Conservation (phyloP, 1,140 invertebrate species). For the Globodera rostochiensis region DNA sequence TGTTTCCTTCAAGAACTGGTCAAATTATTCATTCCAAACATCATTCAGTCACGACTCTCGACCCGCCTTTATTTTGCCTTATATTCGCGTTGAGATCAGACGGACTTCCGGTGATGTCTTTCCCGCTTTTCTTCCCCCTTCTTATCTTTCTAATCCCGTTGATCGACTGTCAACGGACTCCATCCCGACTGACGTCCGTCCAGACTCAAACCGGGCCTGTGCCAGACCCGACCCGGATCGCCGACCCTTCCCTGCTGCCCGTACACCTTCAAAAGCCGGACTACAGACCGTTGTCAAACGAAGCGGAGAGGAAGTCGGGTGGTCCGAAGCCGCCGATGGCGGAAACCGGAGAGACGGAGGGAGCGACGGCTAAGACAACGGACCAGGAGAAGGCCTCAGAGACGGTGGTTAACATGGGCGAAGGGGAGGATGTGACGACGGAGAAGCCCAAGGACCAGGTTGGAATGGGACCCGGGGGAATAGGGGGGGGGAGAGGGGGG, state of each 20-base stretch:
- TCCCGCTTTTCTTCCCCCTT: not conserved
- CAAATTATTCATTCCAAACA: not conserved
- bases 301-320: not conserved
- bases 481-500: not conserved
- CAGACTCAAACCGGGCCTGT: not conserved
- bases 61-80: not conserved
- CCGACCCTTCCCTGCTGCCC: slow-evolving; percentile 30
- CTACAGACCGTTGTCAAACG: slow-evolving; percentile 26
- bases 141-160: not conserved
- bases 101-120: not conserved
- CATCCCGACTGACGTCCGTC: too few species aligned
- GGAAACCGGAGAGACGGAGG: not conserved
- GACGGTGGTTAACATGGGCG: slow-evolving; percentile 27
- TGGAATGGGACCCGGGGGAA: not conserved
- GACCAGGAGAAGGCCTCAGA: not conserved
- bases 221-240: slow-evolving; percentile 17
- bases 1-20: not conserved
- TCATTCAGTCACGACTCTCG: not conserved
- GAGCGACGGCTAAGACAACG: not conserved
- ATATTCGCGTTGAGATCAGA: not conserved
- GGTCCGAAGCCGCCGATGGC: slow-evolving; percentile 12
- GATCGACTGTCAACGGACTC: not conserved
- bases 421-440: slow-evolving; percentile 20
- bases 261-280: slow-evolving; percentile 28
- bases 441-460: not conserved